A percentile compares a stretch with the other conserved stretches of the same genome.
Evolutionary conservation across 2,113 vertebrate genomes (phyloP).

Genomic region (Dascyllus trimaculatus): DNA sequence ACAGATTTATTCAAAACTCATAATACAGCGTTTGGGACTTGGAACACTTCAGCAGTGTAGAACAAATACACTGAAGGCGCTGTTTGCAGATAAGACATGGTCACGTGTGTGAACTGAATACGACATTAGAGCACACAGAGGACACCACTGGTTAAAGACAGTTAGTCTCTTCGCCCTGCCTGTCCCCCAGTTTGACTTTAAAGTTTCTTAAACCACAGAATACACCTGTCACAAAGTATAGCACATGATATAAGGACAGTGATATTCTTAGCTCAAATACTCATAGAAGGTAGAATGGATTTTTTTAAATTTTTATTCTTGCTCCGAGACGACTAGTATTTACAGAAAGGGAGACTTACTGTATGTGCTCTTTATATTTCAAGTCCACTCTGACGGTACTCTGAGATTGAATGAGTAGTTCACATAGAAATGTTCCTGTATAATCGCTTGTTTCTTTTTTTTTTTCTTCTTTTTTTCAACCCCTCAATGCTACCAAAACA

Average conservation of each 20-base stretch:
- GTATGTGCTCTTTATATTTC: constrained; percentile 74
- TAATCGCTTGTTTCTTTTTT: constrained; percentile 40
- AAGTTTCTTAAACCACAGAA: constrained; percentile 83
- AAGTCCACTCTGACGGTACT: constrained; percentile 69
- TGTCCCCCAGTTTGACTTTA: constrained; percentile 77
- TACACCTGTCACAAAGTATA: constrained; percentile 91
- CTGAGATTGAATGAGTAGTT: constrained; percentile 66
- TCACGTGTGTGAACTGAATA: constrained; percentile 87
- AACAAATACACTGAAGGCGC: constrained; percentile 88
- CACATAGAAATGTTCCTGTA: constrained; percentile 61
- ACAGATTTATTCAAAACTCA: constrained; percentile 98
- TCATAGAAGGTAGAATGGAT: constrained; percentile 79
- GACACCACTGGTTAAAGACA: constrained; percentile 81
- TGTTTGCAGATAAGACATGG: constrained; percentile 88
- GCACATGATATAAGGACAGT: constrained; percentile 88
- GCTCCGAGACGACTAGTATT: constrained; percentile 73
- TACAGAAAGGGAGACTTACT: constrained; percentile 75
- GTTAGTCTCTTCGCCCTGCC: constrained; percentile 74
- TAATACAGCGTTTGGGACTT: constrained; percentile 94
- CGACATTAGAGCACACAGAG: constrained; percentile 90
- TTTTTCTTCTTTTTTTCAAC: constrained; percentile 16
- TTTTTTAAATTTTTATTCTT: constrained; percentile 53
- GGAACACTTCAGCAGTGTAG: constrained; percentile 83
- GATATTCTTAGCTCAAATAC: constrained; percentile 78
- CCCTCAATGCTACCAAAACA: constrained; percentile 61